Conservation (phyloP, 2,888 invertebrate genomes). For the Xestobium rufovillosum region DNA sequence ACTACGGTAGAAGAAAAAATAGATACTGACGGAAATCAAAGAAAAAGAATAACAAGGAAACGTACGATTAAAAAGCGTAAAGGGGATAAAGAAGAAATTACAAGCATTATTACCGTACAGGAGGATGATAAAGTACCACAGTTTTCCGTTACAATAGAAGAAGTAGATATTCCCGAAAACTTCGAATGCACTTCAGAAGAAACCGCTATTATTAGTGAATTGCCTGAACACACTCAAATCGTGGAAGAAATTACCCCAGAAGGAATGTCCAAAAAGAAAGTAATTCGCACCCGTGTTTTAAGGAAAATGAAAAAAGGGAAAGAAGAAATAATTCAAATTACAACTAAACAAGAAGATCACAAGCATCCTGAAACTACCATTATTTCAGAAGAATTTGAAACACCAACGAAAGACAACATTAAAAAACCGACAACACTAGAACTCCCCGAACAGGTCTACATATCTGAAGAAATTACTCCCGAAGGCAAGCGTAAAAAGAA, state of each 20-base stretch:
- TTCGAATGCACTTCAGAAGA: too few species aligned
- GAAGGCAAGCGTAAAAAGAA: conserved; percentile 25
- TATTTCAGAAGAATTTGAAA: conserved; percentile 33
- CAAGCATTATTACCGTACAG: conserved; percentile 30
- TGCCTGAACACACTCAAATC: conserved; percentile 17
- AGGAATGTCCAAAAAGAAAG: conserved; percentile 18
- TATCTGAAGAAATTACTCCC: conserved; percentile 20
- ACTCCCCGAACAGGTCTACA: conserved; percentile 31
- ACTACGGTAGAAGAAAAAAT: background rate
- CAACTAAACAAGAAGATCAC: conserved; percentile 21
- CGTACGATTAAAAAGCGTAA: conserved; percentile 40
- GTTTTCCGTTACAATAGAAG: conserved; percentile 22
- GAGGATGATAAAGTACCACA: conserved; percentile 24
- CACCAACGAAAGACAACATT: conserved; percentile 5
- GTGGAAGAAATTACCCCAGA: conserved; percentile 11
- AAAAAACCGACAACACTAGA: conserved; percentile 13
- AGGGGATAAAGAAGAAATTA: conserved; percentile 35
- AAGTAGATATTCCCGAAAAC: conserved; percentile 13
- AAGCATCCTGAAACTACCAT: conserved; percentile 35
- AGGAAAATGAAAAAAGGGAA: conserved; percentile 31
- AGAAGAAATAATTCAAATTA: conserved; percentile 17
- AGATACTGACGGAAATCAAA: conserved; percentile 8
- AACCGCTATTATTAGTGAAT: conserved; percentile 21
- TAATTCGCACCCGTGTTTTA: conserved; percentile 27
- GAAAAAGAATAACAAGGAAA: conserved; percentile 36